Percentiles rank a stretch among this genome's conserved stretches.
Conservation (phyloP, 2,888 invertebrate species). For the Ptychoptera albimana region DNA sequence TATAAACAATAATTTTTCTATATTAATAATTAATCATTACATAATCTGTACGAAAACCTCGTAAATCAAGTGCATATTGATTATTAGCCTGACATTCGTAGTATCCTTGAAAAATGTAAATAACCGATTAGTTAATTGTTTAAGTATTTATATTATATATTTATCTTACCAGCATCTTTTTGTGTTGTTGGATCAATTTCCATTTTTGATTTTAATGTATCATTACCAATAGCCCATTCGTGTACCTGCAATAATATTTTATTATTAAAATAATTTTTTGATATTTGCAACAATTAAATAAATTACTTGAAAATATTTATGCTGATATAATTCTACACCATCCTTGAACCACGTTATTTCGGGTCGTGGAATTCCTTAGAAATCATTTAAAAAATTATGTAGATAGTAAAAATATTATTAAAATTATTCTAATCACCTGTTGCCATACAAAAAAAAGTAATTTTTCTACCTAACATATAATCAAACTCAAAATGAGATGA, state of each 20-base stretch:
- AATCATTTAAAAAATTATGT: too few relatives aligned
- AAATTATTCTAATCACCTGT: constrained; percentile 38
- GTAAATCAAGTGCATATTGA: constrained; percentile 77
- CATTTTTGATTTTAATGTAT: constrained; percentile 77
- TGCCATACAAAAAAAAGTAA: constrained; percentile 82
- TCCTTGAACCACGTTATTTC: constrained; percentile 94
- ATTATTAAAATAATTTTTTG: constrained; percentile 1
- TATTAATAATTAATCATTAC: constrained; percentile 29
- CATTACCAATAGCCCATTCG: constrained; percentile 67
- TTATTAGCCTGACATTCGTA: constrained; percentile 90
- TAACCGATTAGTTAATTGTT: too few relatives aligned
- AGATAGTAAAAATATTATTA: too few relatives aligned
- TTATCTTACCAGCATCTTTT: constrained; percentile 71
- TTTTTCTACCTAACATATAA: constrained; percentile 85
- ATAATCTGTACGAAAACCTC: constrained; percentile 81
- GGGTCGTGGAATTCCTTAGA: constrained; percentile 55
- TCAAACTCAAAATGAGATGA: constrained; percentile 87
- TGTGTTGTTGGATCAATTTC: constrained; percentile 91
- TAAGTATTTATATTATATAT: too few relatives aligned
- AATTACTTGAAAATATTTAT: constrained; percentile 71
- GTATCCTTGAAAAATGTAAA: constrained; percentile 26
- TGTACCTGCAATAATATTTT: constrained; percentile 48
- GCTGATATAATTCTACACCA: constrained; percentile 82
- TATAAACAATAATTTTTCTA: background rate
- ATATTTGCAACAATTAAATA: constrained; percentile 5